phyloP scores from a whole-genome alignment of 2,888 invertebrate species.

The Chouioia cunea region DNA sequence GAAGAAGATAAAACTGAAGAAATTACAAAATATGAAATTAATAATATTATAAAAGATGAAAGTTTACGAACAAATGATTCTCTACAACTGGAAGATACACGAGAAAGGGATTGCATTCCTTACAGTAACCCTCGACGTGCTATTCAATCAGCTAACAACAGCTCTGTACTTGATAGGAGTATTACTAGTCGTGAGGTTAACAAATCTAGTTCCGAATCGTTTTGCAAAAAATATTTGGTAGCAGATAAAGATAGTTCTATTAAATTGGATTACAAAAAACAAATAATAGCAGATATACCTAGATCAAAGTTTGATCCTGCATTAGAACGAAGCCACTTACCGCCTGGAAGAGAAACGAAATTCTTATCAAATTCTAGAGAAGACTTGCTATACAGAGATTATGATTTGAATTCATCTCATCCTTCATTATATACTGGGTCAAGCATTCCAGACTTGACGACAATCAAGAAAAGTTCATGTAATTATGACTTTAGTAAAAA shows the following conservation, averaged over 20 bases:
- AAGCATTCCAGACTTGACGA: constrained; percentile 34
- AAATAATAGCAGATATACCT: background rate
- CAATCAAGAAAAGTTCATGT: background rate
- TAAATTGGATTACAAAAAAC: constrained; percentile 22
- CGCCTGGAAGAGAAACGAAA: constrained; percentile 46
- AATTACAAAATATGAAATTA: no score
- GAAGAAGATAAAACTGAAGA: no score
- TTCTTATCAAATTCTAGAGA: constrained; percentile 38
- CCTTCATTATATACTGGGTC: constrained; percentile 14
- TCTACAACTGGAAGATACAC: background rate
- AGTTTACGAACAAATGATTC: background rate
- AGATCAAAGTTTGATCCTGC: constrained; percentile 4
- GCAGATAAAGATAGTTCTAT: background rate
- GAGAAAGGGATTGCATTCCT: background rate
- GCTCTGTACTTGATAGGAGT: no score
- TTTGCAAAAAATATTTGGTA: constrained; percentile 10
- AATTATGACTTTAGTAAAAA: constrained; percentile 13
- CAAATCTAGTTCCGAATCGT: constrained; percentile 11
- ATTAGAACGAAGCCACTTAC: constrained; percentile 36
- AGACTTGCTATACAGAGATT: constrained; percentile 29
- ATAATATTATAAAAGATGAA: background rate
- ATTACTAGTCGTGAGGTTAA: background rate
- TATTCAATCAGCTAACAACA: no score
- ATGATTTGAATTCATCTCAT: constrained; percentile 20
- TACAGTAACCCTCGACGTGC: no score